phyloP scores from a whole-genome alignment of 2,113 vertebrate genomes.

The Rhegmatorhina hoffmannsi region DNA sequence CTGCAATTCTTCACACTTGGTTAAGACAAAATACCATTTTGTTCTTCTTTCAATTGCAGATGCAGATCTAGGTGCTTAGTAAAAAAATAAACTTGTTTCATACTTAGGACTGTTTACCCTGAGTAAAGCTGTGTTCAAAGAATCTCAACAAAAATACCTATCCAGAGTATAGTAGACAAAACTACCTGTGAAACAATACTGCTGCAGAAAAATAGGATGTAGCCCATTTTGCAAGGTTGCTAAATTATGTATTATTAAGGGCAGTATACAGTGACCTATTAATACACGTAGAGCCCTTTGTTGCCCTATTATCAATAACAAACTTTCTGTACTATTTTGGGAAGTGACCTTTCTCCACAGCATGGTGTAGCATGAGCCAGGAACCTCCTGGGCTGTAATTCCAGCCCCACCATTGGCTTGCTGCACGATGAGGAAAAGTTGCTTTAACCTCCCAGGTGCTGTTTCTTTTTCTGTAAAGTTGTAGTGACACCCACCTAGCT shows the following conservation, averaged over 20 bases:
- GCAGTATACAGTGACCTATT: not conserved
- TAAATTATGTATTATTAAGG: conserved; percentile 12
- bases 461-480: not conserved
- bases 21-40: not conserved
- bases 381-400: conserved; percentile 36
- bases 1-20: not conserved
- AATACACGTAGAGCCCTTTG: conserved; percentile 38
- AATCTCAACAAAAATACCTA: not conserved
- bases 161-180: not conserved
- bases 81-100: not conserved
- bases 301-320: conserved; percentile 53
- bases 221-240: not conserved
- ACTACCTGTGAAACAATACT: not conserved
- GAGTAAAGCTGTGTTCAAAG: not conserved
- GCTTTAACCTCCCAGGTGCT: conserved; percentile 11
- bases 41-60: not conserved
- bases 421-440: not conserved
- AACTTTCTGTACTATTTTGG: conserved; percentile 50
- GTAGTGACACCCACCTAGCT: not conserved
- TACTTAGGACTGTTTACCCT: conserved; percentile 4
- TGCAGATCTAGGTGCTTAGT: not conserved
- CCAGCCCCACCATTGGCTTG: conserved; percentile 16
- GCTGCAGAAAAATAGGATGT: not conserved
- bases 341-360: conserved; percentile 60
- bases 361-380: not conserved